A percentile compares a stretch with the other conserved stretches of the same genome.
Conservation (phyloP, 2,797 vertebrate species). For the Phalanger gymnotis region DNA sequence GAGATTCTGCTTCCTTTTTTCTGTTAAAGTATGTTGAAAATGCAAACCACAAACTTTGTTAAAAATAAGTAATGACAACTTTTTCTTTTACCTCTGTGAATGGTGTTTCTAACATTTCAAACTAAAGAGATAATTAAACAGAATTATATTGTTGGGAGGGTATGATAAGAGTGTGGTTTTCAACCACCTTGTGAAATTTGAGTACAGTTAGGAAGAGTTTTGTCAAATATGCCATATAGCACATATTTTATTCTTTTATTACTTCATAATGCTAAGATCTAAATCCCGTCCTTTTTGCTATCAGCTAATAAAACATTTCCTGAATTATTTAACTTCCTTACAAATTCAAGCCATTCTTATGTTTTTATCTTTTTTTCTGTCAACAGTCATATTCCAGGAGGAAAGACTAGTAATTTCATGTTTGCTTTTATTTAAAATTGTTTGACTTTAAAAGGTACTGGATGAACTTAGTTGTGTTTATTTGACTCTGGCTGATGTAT, state of each 20-base stretch:
- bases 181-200: slow-evolving; percentile 81
- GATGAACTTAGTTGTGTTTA: slow-evolving; percentile 54
- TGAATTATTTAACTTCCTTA: slow-evolving; percentile 85
- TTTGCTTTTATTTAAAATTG: slow-evolving; percentile 71
- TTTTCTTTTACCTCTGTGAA: slow-evolving; percentile 74
- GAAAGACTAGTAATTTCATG: slow-evolving; percentile 72
- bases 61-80: slow-evolving; percentile 38
- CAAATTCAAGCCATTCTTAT: slow-evolving; percentile 74
- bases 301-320: slow-evolving; percentile 88
- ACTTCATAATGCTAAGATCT: slow-evolving; percentile 72
- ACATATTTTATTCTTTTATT: slow-evolving; percentile 80
- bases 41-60: slow-evolving; percentile 71
- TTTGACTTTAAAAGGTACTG: slow-evolving; percentile 76
- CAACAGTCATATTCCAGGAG: slow-evolving; percentile 71
- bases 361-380: slow-evolving; percentile 72
- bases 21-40: slow-evolving; percentile 80
- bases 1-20: slow-evolving; percentile 70
- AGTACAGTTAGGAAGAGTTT: slow-evolving; percentile 81
- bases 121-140: slow-evolving; percentile 73
- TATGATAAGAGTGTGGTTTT: slow-evolving; percentile 86
- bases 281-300: slow-evolving; percentile 83
- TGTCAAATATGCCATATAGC: slow-evolving; percentile 78
- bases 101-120: slow-evolving; percentile 72
- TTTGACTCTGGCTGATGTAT: slow-evolving; percentile 50
- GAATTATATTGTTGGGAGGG: slow-evolving; percentile 73